A percentile compares a stretch with the other conserved stretches of the same genome.
Evolutionary conservation across 2,888 invertebrate genomes (phyloP).

Genomic region (Leptura quadrifasciata): DNA sequence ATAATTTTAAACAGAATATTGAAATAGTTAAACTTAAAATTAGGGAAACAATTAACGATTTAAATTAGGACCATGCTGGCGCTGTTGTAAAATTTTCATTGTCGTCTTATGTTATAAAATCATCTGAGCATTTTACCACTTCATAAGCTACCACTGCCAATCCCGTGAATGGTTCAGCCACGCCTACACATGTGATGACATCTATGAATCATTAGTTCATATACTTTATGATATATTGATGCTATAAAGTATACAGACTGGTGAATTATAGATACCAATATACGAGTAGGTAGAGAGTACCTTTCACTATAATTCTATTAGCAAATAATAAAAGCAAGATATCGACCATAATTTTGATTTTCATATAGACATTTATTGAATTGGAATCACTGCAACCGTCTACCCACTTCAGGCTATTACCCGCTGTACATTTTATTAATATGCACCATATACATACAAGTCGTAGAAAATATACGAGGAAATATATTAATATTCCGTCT

Average conservation of each 20-base stretch:
- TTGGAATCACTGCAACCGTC: not conserved
- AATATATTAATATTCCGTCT: conserved; percentile 30
- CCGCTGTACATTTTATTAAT: conserved; percentile 18
- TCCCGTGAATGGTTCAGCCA: not conserved
- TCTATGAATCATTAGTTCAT: not conserved
- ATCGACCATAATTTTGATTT: not conserved
- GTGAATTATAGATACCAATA: not conserved
- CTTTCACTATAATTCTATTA: not conserved
- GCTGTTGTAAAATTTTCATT: too few relatives aligned
- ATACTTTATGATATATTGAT: not conserved
- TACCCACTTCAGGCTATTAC: conserved; percentile 14
- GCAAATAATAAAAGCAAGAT: not conserved
- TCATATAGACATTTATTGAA: conserved; percentile 27
- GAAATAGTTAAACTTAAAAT: too few relatives aligned
- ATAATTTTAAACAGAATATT: too few relatives aligned
- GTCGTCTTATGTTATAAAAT: too few relatives aligned
- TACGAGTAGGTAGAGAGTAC: not conserved
- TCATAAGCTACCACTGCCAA: too few relatives aligned
- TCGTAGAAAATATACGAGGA: conserved; percentile 22
- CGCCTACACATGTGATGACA: not conserved
- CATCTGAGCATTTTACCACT: too few relatives aligned
- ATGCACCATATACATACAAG: not conserved
- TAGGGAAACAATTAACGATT: too few relatives aligned
- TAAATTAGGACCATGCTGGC: too few relatives aligned
- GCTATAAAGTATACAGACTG: not conserved